Conservation (phyloP, 1,140 invertebrate species). For the Pseudomyrmex gracilis region DNA sequence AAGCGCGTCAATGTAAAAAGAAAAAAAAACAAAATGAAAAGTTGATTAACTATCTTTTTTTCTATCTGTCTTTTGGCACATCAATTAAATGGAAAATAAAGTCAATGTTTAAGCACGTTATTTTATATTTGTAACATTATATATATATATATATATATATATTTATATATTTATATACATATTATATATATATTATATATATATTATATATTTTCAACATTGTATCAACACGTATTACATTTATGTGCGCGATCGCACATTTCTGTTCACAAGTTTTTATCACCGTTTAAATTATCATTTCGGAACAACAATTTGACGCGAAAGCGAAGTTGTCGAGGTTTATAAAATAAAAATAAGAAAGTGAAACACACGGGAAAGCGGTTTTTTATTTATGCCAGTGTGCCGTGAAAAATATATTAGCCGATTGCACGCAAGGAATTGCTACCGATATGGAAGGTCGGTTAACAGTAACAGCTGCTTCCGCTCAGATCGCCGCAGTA, state of each 20-base stretch:
- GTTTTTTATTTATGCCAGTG: background rate
- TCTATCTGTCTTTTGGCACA: background rate
- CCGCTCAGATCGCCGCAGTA: background rate
- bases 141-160: no score
- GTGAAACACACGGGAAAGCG: background rate
- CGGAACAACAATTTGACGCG: no score
- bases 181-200: no score
- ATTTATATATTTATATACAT: no score
- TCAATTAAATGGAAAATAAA: constrained; percentile 2
- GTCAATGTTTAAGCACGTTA: background rate
- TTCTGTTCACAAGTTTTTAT: no score
- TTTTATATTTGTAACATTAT: background rate
- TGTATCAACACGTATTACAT: background rate
- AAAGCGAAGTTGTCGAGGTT: background rate
- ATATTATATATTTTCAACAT: background rate
- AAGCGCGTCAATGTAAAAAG: background rate
- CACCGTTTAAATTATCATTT: no score
- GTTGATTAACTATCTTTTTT: background rate
- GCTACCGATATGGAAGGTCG: background rate
- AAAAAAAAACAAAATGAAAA: background rate
- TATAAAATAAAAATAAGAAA: background rate
- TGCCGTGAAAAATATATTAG: background rate
- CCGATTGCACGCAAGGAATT: background rate
- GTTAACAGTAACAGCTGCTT: constrained; percentile 37
- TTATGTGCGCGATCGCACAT: background rate